These are phyloP conservation scores for Drosophila funebris DNA, from an alignment of 1,140 invertebrate species.

Conservation along the genomic window DNA sequence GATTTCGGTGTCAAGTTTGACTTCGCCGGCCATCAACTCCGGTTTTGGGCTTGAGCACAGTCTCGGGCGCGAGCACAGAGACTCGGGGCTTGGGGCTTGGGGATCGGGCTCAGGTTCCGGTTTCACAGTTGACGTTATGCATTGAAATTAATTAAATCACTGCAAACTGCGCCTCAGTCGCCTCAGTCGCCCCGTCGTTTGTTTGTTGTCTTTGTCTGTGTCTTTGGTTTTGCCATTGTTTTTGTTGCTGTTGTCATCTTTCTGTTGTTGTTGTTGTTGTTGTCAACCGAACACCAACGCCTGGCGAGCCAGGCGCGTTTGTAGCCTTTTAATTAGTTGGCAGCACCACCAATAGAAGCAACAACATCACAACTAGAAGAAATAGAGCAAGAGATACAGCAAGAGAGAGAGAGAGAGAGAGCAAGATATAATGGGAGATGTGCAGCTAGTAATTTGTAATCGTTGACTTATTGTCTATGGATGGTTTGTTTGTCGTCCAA, in stretches of 20 bases:
- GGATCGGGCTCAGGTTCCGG: slow-evolving; percentile 65
- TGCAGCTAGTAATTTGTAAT: slow-evolving; percentile 50
- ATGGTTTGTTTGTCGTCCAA: slow-evolving; percentile 8
- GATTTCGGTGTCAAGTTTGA: slow-evolving; percentile 65
- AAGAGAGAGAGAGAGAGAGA: not conserved
- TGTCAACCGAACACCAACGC: slow-evolving; percentile 56
- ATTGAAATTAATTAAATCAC: slow-evolving; percentile 83
- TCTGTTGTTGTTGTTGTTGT: slow-evolving; percentile 19
- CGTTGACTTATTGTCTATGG: slow-evolving; percentile 46
- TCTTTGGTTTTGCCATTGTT: slow-evolving; percentile 23
- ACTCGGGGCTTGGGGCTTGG: slow-evolving; percentile 23
- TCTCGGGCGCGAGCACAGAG: slow-evolving; percentile 2
- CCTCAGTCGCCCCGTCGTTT: slow-evolving; percentile 33
- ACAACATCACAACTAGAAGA: not conserved
- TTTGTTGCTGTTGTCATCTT: slow-evolving; percentile 21
- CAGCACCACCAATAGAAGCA: slow-evolving; percentile 30
- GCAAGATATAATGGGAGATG: not conserved
- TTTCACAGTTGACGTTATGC: slow-evolving; percentile 81
- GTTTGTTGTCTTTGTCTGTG: slow-evolving; percentile 44
- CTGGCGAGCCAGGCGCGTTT: slow-evolving; percentile 43
- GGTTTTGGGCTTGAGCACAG: slow-evolving; percentile 19
- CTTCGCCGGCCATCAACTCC: slow-evolving; percentile 22
- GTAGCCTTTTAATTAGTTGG: slow-evolving; percentile 78
- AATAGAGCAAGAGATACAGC: not conserved
- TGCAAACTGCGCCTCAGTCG: slow-evolving; percentile 59